Evolutionary conservation across 2,113 vertebrate genomes (phyloP).

Genomic region (Microcebus lehilahytsara): DNA sequence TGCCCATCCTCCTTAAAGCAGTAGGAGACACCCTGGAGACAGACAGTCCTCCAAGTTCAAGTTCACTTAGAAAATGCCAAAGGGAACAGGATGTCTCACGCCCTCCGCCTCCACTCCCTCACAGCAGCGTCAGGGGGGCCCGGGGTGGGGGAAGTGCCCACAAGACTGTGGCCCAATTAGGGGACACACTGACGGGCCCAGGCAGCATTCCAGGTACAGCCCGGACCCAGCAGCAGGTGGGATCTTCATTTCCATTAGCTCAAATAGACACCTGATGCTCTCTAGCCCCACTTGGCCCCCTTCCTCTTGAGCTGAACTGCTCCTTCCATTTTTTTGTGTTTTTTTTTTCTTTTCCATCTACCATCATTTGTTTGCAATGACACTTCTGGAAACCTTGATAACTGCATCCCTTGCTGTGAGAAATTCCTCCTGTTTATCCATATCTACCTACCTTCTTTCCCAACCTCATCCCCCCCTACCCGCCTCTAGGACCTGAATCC

Average conservation of each 20-base stretch:
- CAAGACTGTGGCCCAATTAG: fast-evolving
- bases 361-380: neutral
- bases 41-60: neutral
- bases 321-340: neutral
- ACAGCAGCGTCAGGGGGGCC: fast-evolving
- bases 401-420: neutral
- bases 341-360: neutral
- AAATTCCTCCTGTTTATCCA: constrained; percentile 14
- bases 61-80: neutral
- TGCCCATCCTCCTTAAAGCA: neutral
- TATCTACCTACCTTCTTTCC: neutral
- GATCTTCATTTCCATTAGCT: neutral
- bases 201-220: fast-evolving
- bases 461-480: neutral
- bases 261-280: fast-evolving
- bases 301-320: neutral
- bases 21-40: neutral
- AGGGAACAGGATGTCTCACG: neutral
- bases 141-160: fast-evolving
- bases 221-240: neutral
- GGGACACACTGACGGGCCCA: no score
- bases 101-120: neutral
- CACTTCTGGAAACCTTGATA: neutral
- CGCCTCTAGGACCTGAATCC: neutral
- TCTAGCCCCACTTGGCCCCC: neutral